Evolutionary conservation across 2,797 vertebrate genomes (phyloP).

Genomic region (Cyprinella venusta): DNA sequence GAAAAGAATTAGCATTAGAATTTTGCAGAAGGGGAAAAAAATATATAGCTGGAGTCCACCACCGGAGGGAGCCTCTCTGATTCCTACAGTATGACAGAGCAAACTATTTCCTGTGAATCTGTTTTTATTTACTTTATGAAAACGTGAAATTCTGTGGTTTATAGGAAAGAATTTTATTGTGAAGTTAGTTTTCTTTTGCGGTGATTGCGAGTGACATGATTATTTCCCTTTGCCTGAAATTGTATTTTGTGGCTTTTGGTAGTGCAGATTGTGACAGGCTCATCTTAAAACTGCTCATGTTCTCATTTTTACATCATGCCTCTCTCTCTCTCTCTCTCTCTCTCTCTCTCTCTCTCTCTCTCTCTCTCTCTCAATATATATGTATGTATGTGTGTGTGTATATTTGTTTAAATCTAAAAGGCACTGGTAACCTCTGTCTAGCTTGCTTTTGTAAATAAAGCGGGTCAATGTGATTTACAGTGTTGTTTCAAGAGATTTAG

Average conservation of each 20-base stretch:
- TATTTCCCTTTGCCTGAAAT: conserved; percentile 64
- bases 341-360: no score
- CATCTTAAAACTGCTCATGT: conserved; percentile 65
- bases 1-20: conserved; percentile 11
- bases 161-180: conserved; percentile 25
- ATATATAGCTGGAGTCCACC: conserved; percentile 47
- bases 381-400: no score
- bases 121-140: conserved; percentile 44
- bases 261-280: conserved; percentile 72
- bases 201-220: conserved; percentile 51
- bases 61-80: conserved; percentile 71
- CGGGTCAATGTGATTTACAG: not conserved
- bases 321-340: no score
- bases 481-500: conserved; percentile 24
- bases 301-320: conserved; percentile 17
- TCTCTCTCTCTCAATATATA: no score
- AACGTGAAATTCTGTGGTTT: conserved; percentile 7
- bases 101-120: conserved; percentile 53
- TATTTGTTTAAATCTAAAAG: conserved; percentile 25
- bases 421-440: not conserved
- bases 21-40: not conserved
- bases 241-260: conserved; percentile 67
- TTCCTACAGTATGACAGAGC: conserved; percentile 20
- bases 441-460: conserved; percentile 4
- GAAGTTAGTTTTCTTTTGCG: conserved; percentile 20